Evolutionary conservation across 2,888 invertebrate species (phyloP).

Genomic region (Dilophus febrilis): DNA sequence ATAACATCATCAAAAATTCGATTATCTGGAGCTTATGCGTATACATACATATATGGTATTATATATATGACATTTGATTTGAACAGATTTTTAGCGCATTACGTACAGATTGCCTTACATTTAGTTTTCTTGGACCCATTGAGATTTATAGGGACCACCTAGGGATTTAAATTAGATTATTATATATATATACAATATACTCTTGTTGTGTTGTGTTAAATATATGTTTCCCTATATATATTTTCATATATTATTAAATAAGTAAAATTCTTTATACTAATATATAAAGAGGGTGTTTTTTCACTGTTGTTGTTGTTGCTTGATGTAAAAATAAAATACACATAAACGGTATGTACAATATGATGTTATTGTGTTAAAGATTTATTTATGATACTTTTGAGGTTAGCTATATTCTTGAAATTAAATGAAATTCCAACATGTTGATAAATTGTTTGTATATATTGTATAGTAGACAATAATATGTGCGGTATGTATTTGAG

Average conservation of each 20-base stretch:
- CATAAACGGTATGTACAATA: no score
- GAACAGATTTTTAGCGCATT: conserved; percentile 8
- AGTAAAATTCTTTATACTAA: no score
- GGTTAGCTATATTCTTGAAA: conserved; percentile 6
- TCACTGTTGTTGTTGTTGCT: not conserved
- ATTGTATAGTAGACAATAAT: not conserved
- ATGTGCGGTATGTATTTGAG: no score
- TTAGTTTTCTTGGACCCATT: conserved; percentile 2
- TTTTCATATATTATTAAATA: no score
- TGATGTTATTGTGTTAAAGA: conserved; percentile 2
- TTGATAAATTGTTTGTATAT: not conserved
- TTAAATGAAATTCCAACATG: conserved; percentile 4
- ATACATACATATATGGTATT: no score
- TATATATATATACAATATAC: no score
- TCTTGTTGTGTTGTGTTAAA: no score
- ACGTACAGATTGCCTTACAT: conserved; percentile 4
- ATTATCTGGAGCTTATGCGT: conserved; percentile 4
- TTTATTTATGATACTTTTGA: conserved; percentile 12
- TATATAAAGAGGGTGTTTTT: no score
- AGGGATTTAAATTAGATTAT: conserved; percentile 7
- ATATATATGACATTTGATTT: conserved; percentile 5
- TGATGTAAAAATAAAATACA: no score
- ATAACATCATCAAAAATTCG: conserved; percentile 2
- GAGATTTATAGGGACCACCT: conserved; percentile 4
- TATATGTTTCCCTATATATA: no score